A percentile compares a stretch with the other conserved stretches of the same genome.
These are phyloP conservation scores for Uropsilus gracilis DNA, from an alignment of 2,113 vertebrate genomes.

Conservation along the genomic window DNA sequence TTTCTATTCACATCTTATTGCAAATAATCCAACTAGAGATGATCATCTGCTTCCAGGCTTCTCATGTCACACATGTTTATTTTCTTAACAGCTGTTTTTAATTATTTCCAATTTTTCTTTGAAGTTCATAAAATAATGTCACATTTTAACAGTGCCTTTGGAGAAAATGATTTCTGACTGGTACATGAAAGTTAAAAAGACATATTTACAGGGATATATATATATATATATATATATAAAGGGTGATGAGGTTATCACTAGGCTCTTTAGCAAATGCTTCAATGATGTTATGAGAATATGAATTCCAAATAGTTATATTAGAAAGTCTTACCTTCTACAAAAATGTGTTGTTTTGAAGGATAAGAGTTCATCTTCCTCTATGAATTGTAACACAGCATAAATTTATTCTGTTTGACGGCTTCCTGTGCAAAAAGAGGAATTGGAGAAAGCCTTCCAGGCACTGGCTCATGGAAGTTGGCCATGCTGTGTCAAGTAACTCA, in stretches of 20 bases:
- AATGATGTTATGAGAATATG: neutral
- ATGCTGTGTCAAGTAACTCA: neutral
- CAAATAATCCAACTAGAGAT: conserved; percentile 67
- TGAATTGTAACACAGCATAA: neutral
- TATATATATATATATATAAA: neutral
- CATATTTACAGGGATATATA: neutral
- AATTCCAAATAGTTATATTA: neutral
- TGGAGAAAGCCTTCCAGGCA: neutral
- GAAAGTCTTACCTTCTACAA: neutral
- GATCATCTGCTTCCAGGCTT: conserved; percentile 72
- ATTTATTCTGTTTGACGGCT: neutral
- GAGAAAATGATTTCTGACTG: conserved; percentile 55
- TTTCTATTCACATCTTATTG: conserved; percentile 49
- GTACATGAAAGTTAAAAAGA: conserved; percentile 37
- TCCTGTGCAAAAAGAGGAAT: neutral
- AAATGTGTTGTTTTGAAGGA: neutral
- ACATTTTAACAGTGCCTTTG: conserved; percentile 64
- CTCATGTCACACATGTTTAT: conserved; percentile 59
- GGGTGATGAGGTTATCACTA: neutral
- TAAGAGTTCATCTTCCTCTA: neutral
- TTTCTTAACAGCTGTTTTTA: conserved; percentile 63
- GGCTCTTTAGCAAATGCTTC: conserved; percentile 2
- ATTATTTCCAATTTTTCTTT: conserved; percentile 70
- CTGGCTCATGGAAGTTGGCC: neutral
- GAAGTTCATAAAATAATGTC: conserved; percentile 67